Percentiles rank a stretch among this genome's conserved stretches.
Evolutionary conservation across 2,113 vertebrate genomes (phyloP).

Genomic region (Hippocampus zosterae): DNA sequence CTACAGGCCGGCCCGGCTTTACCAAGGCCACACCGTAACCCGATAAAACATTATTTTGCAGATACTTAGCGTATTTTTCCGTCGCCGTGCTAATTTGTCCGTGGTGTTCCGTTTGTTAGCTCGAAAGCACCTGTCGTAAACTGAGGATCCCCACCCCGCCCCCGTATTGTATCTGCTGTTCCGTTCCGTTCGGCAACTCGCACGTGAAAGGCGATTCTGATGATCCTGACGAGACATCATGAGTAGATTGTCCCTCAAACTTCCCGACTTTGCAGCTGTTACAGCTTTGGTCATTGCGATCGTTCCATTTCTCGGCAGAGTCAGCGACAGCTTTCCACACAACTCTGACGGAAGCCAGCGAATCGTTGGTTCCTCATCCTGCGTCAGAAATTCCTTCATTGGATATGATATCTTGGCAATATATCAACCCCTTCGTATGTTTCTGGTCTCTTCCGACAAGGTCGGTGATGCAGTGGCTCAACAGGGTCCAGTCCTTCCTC

Average conservation of each 20-base stretch:
- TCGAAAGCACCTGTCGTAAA: no score
- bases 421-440: background rate
- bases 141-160: no score
- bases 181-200: no score
- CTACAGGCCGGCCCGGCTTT: background rate
- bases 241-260: background rate
- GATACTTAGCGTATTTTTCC: background rate
- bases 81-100: background rate
- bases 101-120: no score
- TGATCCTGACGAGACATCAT: conserved; percentile 7
- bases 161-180: no score
- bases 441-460: conserved; percentile 61
- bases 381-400: no score
- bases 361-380: background rate
- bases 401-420: no score
- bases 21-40: background rate
- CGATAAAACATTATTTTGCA: background rate
- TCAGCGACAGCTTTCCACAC: no score
- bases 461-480: conserved; percentile 97
- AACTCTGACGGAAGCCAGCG: background rate
- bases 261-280: no score
- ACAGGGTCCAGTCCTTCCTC: conserved; percentile 94
- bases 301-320: no score
- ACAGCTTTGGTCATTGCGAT: no score
- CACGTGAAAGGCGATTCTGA: background rate